Evolutionary conservation across 2,888 invertebrate genomes (phyloP), one percentile per base, ranked within the genome.

Genomic region (Mechanitis mazaeus): DNA sequence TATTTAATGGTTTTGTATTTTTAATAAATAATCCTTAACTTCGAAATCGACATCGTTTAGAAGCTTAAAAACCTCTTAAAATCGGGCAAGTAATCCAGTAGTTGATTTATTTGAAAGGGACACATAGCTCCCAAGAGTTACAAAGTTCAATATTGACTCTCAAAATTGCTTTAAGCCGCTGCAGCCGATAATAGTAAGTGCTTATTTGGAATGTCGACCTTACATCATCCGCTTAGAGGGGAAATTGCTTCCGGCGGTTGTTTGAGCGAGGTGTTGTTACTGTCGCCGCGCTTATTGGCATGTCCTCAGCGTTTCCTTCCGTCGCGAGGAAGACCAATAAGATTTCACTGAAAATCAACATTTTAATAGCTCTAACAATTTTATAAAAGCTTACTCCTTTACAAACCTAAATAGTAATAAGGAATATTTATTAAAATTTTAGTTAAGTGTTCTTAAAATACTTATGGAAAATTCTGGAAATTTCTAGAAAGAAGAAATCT

Each of bases 111-210:
- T 83, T 77, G 71, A 74, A 73, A 75, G 77, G 79, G 81, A 83
- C 84, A 83, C 86, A 83, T 82, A 81, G 81, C 75, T 79, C 76
- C 78, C 76, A 75, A 77, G 77, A 82, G 78, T 84, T 84, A 81
- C 82, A 83, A 86, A 85, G 80, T 84, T 81, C 82, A 87, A 88
- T 88, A 87, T 89, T 88, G 83, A 87, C 85, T 82, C 78, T 76
- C 82, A 83, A 87, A 88, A 87, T 89, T 87, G 85, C 85, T 86
- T 84, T 85, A 87, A 86, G 84, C 80, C 82, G 77, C 70, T 82
- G 82, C 82, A 83, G 77, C 71, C 79, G 81, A 86, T 87, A 83
- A 84, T 82, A 79, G 76, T 73, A 66, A 71, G 75, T 72, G 75
- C 74, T 77, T 75, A 80, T 80, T 81, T 74, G 75, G 69, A 87